A percentile compares a stretch with the other conserved stretches of the same genome.
Conservation (phyloP, 2,113 vertebrate genomes). For the Naja naja region DNA sequence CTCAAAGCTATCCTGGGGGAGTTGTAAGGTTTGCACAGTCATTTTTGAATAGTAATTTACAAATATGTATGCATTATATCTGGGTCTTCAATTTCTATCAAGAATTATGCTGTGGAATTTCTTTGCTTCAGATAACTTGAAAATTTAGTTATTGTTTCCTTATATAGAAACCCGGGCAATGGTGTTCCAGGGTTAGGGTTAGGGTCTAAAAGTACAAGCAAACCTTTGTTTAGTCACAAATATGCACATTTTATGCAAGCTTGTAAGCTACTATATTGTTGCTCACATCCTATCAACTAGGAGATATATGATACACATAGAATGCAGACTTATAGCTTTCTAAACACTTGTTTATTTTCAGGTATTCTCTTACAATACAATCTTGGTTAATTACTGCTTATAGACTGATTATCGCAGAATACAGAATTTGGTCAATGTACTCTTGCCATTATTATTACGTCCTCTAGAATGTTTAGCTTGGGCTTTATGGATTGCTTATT, state of each 20-base stretch:
- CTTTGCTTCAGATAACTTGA: neutral
- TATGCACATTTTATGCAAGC: neutral
- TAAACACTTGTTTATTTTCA: constrained; percentile 17
- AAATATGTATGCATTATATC: neutral
- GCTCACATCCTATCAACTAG: neutral
- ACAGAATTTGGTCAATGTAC: constrained; percentile 20
- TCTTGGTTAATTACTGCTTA: constrained; percentile 26
- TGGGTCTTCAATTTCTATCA: neutral
- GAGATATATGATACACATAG: neutral
- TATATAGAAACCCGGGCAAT: neutral
- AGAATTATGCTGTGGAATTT: neutral
- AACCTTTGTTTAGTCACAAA: neutral
- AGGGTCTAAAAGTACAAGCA: neutral
- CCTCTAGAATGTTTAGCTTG: constrained; percentile 6
- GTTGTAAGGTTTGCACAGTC: neutral
- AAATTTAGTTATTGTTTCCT: neutral
- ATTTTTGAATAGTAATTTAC: neutral
- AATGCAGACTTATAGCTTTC: neutral
- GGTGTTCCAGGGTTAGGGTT: neutral
- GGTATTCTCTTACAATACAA: neutral
- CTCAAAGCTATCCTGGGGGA: neutral
- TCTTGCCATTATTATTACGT: neutral
- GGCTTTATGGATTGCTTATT: neutral
- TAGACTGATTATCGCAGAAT: constrained; percentile 19
- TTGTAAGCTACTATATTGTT: neutral